Percentiles rank a stretch among this genome's conserved stretches.
Conservation (phyloP, 1,140 invertebrate genomes). For the Ericerus pela region DNA sequence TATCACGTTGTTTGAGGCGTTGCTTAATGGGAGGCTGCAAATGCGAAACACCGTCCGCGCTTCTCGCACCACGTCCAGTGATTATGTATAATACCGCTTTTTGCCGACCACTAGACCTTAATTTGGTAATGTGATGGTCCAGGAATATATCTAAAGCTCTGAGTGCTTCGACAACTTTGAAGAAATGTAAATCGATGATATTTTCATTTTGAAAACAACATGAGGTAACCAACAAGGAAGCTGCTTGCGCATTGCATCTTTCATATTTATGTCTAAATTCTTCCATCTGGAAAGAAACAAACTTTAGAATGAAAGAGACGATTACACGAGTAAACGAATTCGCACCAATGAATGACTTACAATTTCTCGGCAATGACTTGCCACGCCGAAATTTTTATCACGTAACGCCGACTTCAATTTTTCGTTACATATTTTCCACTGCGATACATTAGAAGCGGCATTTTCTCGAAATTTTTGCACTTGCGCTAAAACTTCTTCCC, state of each 20-base stretch:
- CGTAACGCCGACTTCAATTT: not conserved
- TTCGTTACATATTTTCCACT: slow-evolving; percentile 4
- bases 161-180: slow-evolving; percentile 2
- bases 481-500: not conserved
- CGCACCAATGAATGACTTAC: not conserved
- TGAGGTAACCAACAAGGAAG: not conserved
- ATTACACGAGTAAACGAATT: not conserved
- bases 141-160: slow-evolving; percentile 4
- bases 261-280: slow-evolving; percentile 4
- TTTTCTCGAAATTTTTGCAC: not conserved
- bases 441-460: not conserved
- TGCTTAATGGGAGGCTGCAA: not conserved
- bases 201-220: not conserved
- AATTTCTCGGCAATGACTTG: not conserved
- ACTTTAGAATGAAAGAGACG: not conserved
- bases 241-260: not conserved
- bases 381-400: not conserved
- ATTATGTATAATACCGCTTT: not conserved
- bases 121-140: not conserved
- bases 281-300: not conserved
- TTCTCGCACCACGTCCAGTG: not conserved
- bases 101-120: not conserved
- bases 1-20: not conserved
- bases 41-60: not conserved
- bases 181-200: slow-evolving; percentile 2